Conservation (phyloP, 2,888 invertebrate species). For the Leptopilina drosophilae region DNA sequence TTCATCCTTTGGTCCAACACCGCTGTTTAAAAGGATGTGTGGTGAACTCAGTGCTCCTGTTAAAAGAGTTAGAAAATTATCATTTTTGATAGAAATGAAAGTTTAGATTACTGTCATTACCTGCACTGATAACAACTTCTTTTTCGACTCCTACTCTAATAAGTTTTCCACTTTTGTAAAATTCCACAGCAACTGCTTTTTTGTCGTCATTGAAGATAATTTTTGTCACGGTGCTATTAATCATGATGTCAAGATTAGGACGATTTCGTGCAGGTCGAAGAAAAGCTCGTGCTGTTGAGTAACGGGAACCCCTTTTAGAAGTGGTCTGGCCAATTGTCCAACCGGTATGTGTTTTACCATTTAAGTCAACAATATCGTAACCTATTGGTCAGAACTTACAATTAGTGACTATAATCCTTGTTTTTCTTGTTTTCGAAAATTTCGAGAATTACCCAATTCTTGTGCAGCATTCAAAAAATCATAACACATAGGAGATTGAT, state of each 20-base stretch:
- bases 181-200: conserved; percentile 87
- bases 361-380: conserved; percentile 85
- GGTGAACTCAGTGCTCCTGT: conserved; percentile 94
- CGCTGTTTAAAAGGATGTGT: conserved; percentile 93
- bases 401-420: too few relatives aligned
- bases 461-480: conserved; percentile 88
- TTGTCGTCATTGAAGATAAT: conserved; percentile 84
- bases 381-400: conserved; percentile 75
- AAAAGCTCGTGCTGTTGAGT: conserved; percentile 89
- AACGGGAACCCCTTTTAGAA: conserved; percentile 88
- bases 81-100: too few relatives aligned
- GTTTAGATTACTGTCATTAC: conserved; percentile 49
- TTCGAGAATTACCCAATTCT: conserved; percentile 66
- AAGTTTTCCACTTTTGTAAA: conserved; percentile 79
- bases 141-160: conserved; percentile 82
- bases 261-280: conserved; percentile 87
- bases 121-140: conserved; percentile 83
- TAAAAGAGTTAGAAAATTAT: too few relatives aligned
- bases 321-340: conserved; percentile 93
- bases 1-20: conserved; percentile 88
- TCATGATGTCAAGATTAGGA: conserved; percentile 88
- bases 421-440: too few relatives aligned
- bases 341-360: conserved; percentile 85
- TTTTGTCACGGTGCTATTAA: conserved; percentile 88
- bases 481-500: conserved; percentile 89